phyloP scores from a whole-genome alignment of 2,113 vertebrate species.

The Tichodroma muraria region DNA sequence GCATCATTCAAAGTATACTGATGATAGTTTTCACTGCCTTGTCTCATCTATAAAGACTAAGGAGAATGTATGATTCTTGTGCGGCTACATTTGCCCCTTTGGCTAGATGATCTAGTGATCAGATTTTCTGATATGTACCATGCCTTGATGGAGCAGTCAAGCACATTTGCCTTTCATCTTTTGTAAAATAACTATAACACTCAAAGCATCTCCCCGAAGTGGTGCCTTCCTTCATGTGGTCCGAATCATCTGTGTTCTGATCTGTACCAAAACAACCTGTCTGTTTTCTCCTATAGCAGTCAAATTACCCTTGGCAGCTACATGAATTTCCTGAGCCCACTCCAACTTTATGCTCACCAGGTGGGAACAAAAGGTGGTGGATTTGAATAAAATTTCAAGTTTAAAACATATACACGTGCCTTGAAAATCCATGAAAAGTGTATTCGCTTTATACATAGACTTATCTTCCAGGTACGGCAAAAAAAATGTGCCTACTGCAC shows the following conservation, averaged over 20 bases:
- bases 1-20: background rate
- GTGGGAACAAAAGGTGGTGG: background rate
- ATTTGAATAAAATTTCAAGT: background rate
- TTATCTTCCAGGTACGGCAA: background rate
- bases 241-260: background rate
- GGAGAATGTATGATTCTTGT: background rate
- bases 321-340: background rate
- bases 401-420: fast-evolving
- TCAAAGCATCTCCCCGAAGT: background rate
- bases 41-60: background rate
- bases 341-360: background rate
- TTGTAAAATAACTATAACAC: background rate
- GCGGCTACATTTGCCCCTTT: background rate
- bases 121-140: background rate
- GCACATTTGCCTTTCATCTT: background rate
- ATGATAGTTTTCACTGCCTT: background rate
- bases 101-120: background rate
- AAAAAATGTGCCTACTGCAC: background rate
- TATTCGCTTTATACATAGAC: background rate
- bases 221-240: background rate
- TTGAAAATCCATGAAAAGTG: background rate
- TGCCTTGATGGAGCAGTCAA: background rate
- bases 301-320: background rate
- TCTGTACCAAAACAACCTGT: background rate
- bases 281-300: background rate